Evolutionary conservation across 2,888 invertebrate species (phyloP).

Genomic region (Dolomedes plantarius): DNA sequence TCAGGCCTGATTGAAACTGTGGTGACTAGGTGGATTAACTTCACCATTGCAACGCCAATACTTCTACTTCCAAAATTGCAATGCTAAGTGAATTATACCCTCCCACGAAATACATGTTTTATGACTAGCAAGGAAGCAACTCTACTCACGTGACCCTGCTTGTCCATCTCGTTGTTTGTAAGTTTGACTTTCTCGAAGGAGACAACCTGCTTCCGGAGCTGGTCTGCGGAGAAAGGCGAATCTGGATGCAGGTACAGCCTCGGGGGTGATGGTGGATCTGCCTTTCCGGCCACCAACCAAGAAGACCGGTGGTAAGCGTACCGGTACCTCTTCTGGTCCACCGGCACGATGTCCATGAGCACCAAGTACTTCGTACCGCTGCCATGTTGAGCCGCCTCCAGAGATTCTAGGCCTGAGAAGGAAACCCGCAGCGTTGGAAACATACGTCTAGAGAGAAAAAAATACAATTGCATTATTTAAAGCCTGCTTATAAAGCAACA

Average conservation of each 20-base stretch:
- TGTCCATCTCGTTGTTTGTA: conserved; percentile 98
- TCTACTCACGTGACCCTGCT: conserved; percentile 91
- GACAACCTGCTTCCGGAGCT: conserved; percentile 95
- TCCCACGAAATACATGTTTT: no score
- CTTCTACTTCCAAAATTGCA: no score
- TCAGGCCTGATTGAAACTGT: no score
- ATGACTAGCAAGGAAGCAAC: no score
- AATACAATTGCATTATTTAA: no score
- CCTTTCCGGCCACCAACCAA: conserved; percentile 98
- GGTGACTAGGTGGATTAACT: no score
- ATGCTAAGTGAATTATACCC: no score
- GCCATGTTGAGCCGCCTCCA: conserved; percentile 32
- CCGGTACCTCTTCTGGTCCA: conserved; percentile 93
- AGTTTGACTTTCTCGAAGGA: conserved; percentile 99
- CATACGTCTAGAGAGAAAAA: conserved; percentile 96
- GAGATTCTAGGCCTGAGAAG: conserved; percentile 82
- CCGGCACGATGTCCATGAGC: conserved; percentile 96
- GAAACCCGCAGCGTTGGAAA: conserved; percentile 97
- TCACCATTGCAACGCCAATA: no score
- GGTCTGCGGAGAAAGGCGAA: conserved; percentile 95
- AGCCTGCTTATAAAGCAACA: no score
- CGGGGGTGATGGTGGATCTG: conserved; percentile 95
- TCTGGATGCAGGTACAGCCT: conserved; percentile 97
- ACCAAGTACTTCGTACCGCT: conserved; percentile 84
- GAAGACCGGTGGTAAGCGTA: conserved; percentile 99